Conservation (phyloP, 2,113 vertebrate species). For the Sterna hirundo region DNA sequence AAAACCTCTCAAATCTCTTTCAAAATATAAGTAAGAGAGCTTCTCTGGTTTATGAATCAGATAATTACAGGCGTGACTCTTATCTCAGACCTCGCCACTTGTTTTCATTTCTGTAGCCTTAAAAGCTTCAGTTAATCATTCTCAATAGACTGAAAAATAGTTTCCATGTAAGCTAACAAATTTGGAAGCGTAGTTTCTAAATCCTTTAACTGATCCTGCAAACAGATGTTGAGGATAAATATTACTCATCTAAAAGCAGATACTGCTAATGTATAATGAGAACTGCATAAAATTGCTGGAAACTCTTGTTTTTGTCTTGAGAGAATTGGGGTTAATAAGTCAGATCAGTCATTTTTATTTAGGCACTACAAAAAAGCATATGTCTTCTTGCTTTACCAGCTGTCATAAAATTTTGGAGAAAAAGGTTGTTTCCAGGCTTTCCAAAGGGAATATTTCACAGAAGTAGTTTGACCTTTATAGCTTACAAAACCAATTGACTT, state of each 20-base stretch:
- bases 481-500: slow-evolving; percentile 55
- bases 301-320: slow-evolving; percentile 30
- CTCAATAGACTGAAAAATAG: slow-evolving; percentile 29
- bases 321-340: slow-evolving; percentile 63
- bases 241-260: slow-evolving; percentile 62
- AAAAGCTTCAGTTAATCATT: slow-evolving; percentile 32
- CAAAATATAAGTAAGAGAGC: background rate
- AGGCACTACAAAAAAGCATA: slow-evolving; percentile 57
- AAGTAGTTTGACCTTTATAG: slow-evolving; percentile 70
- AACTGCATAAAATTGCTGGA: slow-evolving; percentile 31
- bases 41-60: background rate
- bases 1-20: background rate
- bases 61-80: background rate
- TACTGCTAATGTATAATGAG: slow-evolving; percentile 55
- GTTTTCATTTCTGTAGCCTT: slow-evolving; percentile 12
- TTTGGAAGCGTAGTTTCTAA: slow-evolving; percentile 41
- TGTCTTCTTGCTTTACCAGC: slow-evolving; percentile 63
- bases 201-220: slow-evolving; percentile 46
- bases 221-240: slow-evolving; percentile 67
- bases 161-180: slow-evolving; percentile 36
- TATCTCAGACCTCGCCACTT: background rate
- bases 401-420: slow-evolving; percentile 68
- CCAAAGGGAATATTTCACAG: slow-evolving; percentile 57
- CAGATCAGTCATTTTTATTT: slow-evolving; percentile 73
- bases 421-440: slow-evolving; percentile 58